phyloP scores from a whole-genome alignment of 2,888 invertebrate genomes.

The Portevinia maculata region DNA sequence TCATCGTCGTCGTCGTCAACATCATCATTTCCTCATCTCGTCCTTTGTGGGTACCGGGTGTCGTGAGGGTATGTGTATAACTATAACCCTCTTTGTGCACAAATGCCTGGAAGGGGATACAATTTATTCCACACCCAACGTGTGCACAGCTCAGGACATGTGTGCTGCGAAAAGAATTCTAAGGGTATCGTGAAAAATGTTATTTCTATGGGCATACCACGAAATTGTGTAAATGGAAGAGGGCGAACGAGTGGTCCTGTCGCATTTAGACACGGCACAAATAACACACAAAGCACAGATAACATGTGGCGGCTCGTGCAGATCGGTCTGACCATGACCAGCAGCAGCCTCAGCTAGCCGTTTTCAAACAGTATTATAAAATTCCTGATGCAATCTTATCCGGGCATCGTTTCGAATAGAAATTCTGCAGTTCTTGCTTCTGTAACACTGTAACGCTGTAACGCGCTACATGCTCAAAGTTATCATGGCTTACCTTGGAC shows the following conservation, averaged over 20 bases:
- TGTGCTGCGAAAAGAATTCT: slow-evolving; percentile 48
- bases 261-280: slow-evolving; percentile 49
- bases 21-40: slow-evolving; percentile 63
- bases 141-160: slow-evolving; percentile 13
- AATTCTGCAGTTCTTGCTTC: slow-evolving; percentile 53
- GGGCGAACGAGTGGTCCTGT: slow-evolving; percentile 12
- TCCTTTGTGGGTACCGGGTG: slow-evolving; percentile 37
- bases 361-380: slow-evolving; percentile 57
- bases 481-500: slow-evolving; percentile 71
- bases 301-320: slow-evolving; percentile 43
- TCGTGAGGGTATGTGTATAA: slow-evolving; percentile 28
- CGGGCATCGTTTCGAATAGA: slow-evolving; percentile 55
- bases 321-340: slow-evolving; percentile 64
- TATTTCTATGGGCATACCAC: slow-evolving; percentile 58
- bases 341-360: slow-evolving; percentile 4
- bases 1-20: slow-evolving; percentile 68
- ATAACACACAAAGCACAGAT: slow-evolving; percentile 51
- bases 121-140: slow-evolving; percentile 57
- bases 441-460: slow-evolving; percentile 32
- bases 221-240: slow-evolving; percentile 46
- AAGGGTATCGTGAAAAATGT: slow-evolving; percentile 62
- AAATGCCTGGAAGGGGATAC: slow-evolving; percentile 48
- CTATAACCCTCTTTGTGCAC: slow-evolving; percentile 49
- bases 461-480: slow-evolving; percentile 55
- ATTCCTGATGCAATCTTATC: slow-evolving; percentile 67